A percentile compares a stretch with the other conserved stretches of the same genome.
phyloP scores from a whole-genome alignment of 2,113 vertebrate genomes.

The Epinephelus fuscoguttatus region DNA sequence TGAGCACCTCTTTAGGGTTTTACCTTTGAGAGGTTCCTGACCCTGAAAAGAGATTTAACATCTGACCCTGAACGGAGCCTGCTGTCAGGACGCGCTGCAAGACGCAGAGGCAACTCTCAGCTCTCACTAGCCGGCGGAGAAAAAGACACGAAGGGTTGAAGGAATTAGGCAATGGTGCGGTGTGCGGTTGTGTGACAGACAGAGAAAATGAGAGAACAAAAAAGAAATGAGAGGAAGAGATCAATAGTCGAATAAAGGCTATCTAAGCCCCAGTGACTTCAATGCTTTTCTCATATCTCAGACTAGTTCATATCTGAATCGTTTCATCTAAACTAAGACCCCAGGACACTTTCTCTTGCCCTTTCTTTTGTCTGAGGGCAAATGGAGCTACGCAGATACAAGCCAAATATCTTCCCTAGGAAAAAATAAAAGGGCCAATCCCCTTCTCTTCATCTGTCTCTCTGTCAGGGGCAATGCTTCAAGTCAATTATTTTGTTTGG shows the following conservation, averaged over 20 bases:
- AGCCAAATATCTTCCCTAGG: constrained; percentile 21
- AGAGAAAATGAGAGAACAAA: constrained; percentile 38
- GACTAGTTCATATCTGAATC: constrained; percentile 62
- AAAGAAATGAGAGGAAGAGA: constrained; percentile 61
- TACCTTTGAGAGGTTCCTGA: constrained; percentile 49
- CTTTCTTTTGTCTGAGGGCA: constrained; percentile 47
- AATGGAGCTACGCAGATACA: constrained; percentile 21
- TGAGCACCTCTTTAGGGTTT: constrained; percentile 45
- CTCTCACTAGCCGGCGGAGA: constrained; percentile 1
- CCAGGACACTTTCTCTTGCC: constrained; percentile 35
- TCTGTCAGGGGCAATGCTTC: constrained; percentile 32
- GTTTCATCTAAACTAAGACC: constrained; percentile 67
- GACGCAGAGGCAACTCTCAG: neutral
- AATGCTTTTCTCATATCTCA: constrained; percentile 56
- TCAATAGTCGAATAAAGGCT: constrained; percentile 71
- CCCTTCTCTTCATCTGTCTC: constrained; percentile 36
- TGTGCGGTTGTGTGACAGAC: constrained; percentile 32
- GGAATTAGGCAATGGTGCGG: constrained; percentile 26
- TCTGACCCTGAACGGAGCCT: constrained; percentile 45
- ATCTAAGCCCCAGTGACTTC: constrained; percentile 51
- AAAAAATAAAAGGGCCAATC: constrained; percentile 33
- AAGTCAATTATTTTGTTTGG: constrained; percentile 48
- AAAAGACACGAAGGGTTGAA: constrained; percentile 1
- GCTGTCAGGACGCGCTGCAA: constrained; percentile 17
- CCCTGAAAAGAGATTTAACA: constrained; percentile 43